Evolutionary conservation across 2,113 vertebrate species (phyloP).

Genomic region (Spilogale gracilis): DNA sequence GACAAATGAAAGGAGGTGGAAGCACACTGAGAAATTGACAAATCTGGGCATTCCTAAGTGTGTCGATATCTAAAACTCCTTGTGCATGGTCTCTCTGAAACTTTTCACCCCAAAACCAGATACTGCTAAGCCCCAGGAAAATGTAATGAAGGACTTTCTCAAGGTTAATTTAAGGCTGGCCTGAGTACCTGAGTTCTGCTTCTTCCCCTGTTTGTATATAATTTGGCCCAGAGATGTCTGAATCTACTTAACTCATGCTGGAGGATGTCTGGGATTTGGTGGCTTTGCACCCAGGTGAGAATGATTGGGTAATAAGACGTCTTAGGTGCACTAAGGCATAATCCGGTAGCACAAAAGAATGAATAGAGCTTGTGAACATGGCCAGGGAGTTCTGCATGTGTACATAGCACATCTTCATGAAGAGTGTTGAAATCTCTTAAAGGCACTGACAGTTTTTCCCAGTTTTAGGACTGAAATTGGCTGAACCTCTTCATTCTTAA

Average conservation of each 20-base stretch:
- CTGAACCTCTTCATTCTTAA: conserved; percentile 69
- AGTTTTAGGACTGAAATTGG: conserved; percentile 56
- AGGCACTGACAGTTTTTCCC: conserved; percentile 48
- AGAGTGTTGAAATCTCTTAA: conserved; percentile 50
- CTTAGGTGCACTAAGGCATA: not conserved
- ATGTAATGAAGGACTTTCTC: conserved; percentile 56
- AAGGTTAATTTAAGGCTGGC: conserved; percentile 59
- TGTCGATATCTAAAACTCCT: conserved; percentile 84
- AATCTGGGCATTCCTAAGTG: conserved; percentile 74
- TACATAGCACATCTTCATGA: not conserved
- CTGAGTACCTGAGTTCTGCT: not conserved
- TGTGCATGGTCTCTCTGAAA: conserved; percentile 77
- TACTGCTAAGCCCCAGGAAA: conserved; percentile 72
- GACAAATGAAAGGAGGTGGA: conserved; percentile 79
- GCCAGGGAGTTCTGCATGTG: not conserved
- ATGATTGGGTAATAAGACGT: not conserved
- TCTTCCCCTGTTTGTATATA: not conserved
- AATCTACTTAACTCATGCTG: not conserved
- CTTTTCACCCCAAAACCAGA: conserved; percentile 72
- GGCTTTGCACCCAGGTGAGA: not conserved
- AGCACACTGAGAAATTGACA: conserved; percentile 80
- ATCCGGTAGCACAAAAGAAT: not conserved
- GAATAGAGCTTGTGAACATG: not conserved
- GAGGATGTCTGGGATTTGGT: not conserved
- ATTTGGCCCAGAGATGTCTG: not conserved